Evolutionary conservation across 2,888 invertebrate genomes (phyloP).

Genomic region (Meteorus colon): DNA sequence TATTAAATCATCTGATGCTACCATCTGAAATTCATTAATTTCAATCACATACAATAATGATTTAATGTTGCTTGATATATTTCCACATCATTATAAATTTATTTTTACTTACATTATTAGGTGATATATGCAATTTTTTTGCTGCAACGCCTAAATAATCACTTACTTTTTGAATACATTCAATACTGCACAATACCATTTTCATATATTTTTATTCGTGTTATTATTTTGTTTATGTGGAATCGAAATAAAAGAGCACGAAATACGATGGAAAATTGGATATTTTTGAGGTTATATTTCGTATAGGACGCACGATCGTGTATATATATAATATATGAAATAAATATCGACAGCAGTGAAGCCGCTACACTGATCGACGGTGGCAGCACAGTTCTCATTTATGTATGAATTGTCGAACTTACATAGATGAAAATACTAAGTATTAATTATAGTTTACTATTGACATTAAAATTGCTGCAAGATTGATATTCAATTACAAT

Average conservation of each 20-base stretch:
- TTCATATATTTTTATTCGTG: slow-evolving; percentile 20
- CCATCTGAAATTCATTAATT: slow-evolving; percentile 52
- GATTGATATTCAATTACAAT: neutral
- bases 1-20: slow-evolving; percentile 55
- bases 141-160: slow-evolving; percentile 62
- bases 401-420: neutral
- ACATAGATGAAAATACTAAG: neutral
- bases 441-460: too few relatives aligned
- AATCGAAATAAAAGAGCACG: neutral
- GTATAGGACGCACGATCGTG: neutral
- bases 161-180: slow-evolving; percentile 65
- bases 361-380: too few relatives aligned
- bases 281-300: slow-evolving; percentile 19
- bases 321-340: neutral
- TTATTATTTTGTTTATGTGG: neutral
- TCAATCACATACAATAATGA: slow-evolving; percentile 19
- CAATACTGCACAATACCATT: slow-evolving; percentile 68
- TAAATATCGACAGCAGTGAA: too few relatives aligned
- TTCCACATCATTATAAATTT: neutral
- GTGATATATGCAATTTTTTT: slow-evolving; percentile 60
- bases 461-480: too few relatives aligned
- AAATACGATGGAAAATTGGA: neutral
- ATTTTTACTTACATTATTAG: slow-evolving; percentile 62
- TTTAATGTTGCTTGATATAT: neutral
- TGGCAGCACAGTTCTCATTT: slow-evolving; percentile 38